Evolutionary conservation across 1,140 invertebrate species (phyloP).

Genomic region (Drosophila watanabei): DNA sequence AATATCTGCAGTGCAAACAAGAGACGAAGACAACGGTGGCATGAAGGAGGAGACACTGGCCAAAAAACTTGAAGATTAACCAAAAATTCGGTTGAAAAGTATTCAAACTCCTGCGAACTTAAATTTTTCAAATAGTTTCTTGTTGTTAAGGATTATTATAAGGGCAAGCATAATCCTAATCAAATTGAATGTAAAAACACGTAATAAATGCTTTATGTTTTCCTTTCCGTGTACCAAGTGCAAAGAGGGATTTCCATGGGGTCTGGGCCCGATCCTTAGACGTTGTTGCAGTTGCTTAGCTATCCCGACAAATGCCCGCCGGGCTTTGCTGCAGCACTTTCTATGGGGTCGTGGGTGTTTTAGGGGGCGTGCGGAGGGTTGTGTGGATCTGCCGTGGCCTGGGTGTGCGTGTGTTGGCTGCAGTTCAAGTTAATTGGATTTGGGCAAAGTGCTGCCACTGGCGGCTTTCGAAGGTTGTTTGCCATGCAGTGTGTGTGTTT

Average conservation of each 20-base stretch:
- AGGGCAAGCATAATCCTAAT: neutral
- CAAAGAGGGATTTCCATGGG: conserved; percentile 36
- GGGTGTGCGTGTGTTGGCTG: conserved; percentile 46
- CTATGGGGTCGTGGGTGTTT: conserved; percentile 27
- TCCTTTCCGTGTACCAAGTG: conserved; percentile 1
- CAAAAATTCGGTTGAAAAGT: neutral
- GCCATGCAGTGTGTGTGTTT: conserved; percentile 9
- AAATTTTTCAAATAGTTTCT: too few relatives aligned
- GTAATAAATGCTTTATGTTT: neutral
- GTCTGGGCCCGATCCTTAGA: conserved; percentile 23
- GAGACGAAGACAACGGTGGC: conserved; percentile 34
- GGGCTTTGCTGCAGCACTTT: conserved; percentile 45
- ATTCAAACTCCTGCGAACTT: too few relatives aligned
- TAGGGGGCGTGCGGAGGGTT: neutral
- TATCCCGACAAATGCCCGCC: conserved; percentile 46
- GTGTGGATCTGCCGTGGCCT: neutral
- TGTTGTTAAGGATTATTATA: too few relatives aligned
- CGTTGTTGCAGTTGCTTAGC: conserved; percentile 51
- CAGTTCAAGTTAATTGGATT: conserved; percentile 83
- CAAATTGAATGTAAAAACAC: neutral
- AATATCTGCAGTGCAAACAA: conserved; percentile 72
- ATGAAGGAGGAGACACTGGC: neutral
- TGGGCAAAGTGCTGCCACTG: conserved; percentile 71
- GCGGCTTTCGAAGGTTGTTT: conserved; percentile 63
- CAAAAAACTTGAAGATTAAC: neutral